Percentiles rank a stretch among this genome's conserved stretches.
Evolutionary conservation across 2,797 vertebrate genomes (phyloP).

Genomic region (Sebastes matsubarae): DNA sequence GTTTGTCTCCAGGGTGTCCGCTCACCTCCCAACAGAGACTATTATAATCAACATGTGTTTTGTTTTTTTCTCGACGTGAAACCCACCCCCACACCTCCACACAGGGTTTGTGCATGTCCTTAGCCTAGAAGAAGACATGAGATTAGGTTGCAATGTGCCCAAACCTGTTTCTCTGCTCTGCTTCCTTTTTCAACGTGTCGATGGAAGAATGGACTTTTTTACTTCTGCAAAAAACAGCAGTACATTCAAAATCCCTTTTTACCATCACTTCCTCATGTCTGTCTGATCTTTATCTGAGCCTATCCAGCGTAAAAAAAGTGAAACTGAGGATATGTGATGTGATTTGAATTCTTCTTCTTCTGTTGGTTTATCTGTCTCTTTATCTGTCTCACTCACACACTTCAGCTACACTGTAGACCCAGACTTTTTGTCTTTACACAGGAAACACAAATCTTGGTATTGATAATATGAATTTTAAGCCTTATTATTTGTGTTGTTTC

Average conservation of each 20-base stretch:
- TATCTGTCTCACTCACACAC: background rate
- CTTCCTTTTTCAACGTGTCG: conserved; percentile 39
- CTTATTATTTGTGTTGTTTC: conserved; percentile 7
- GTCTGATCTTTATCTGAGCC: background rate
- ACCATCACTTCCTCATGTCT: conserved; percentile 30
- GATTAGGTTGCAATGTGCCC: conserved; percentile 51
- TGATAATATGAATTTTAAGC: background rate
- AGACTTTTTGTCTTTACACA: background rate
- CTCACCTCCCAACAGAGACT: conserved; percentile 27
- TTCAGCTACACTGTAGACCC: background rate
- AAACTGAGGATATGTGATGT: conserved; percentile 4
- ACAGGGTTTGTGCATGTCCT: background rate
- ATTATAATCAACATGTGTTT: conserved; percentile 8
- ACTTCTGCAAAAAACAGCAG: conserved; percentile 60
- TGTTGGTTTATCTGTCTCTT: background rate
- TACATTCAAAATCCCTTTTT: background rate
- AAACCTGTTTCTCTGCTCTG: conserved; percentile 46
- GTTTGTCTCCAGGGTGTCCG: conserved; percentile 28
- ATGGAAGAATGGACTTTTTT: background rate
- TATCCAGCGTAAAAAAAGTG: background rate
- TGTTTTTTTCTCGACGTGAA: conserved; percentile 3
- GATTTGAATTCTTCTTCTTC: background rate
- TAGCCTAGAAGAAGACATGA: background rate
- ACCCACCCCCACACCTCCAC: conserved; percentile 1
- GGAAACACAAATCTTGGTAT: background rate